Evolutionary conservation across 2,113 vertebrate species (phyloP).

Genomic region (Ctenomys sociabilis): DNA sequence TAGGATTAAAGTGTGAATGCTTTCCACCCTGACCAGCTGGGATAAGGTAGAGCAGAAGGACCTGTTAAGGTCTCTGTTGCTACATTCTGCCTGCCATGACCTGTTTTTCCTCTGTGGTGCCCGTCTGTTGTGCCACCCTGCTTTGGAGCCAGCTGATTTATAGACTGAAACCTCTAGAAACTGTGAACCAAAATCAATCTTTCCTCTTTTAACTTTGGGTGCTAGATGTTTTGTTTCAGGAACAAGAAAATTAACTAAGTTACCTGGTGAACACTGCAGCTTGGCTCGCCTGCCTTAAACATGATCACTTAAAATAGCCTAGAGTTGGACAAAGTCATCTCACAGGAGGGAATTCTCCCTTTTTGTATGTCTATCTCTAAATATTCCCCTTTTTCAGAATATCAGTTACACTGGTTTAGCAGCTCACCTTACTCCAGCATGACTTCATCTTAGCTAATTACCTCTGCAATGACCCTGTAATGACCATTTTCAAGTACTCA

Average conservation of each 20-base stretch:
- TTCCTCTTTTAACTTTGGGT: background rate
- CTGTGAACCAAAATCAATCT: background rate
- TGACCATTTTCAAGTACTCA: background rate
- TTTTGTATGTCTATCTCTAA: background rate
- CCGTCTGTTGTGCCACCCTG: background rate
- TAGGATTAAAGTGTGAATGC: background rate
- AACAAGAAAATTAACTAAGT: background rate
- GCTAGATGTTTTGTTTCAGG: background rate
- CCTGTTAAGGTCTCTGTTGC: background rate
- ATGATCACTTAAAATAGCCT: background rate
- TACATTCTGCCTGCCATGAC: background rate
- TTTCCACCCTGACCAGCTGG: background rate
- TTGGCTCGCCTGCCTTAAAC: background rate
- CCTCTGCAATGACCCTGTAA: background rate
- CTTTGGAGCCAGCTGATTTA: background rate
- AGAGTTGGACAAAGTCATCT: background rate
- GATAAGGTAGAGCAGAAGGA: background rate
- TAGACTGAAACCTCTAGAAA: background rate
- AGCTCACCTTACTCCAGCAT: background rate
- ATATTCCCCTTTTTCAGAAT: background rate
- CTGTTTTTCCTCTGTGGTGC: background rate
- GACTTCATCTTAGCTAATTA: conserved; percentile 33
- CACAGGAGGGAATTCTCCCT: background rate
- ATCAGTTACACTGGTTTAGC: conserved; percentile 19
- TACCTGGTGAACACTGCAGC: background rate